Evolutionary conservation across 2,888 invertebrate species (phyloP).

Genomic region (Parnassius glacialis): DNA sequence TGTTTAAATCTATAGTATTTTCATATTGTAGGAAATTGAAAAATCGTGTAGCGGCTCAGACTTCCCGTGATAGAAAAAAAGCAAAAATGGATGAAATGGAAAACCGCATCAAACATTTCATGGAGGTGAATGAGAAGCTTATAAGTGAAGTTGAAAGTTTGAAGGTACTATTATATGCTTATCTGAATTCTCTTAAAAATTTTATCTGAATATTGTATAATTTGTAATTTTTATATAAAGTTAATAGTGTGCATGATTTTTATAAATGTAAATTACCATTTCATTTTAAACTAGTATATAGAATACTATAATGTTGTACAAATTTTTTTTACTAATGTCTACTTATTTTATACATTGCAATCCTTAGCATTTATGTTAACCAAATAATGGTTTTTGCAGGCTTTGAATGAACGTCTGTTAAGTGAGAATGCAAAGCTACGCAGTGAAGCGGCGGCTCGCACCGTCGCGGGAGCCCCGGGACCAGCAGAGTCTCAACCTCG

Average conservation of each 20-base stretch:
- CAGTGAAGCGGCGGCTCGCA: slow-evolving; percentile 81
- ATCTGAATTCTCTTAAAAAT: neutral
- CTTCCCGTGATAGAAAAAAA: slow-evolving; percentile 97
- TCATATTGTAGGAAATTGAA: slow-evolving; percentile 89
- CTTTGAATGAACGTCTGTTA: slow-evolving; percentile 85
- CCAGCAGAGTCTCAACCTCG: slow-evolving; percentile 94
- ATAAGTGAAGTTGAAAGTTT: slow-evolving; percentile 84
- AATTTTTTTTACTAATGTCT: no score
- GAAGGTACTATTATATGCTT: slow-evolving; percentile 41
- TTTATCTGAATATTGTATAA: no score
- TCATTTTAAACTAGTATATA: no score
- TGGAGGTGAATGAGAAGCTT: slow-evolving; percentile 83
- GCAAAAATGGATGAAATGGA: slow-evolving; percentile 96
- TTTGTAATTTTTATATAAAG: no score
- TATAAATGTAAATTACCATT: no score
- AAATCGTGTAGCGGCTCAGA: slow-evolving; percentile 98
- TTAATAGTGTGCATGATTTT: no score
- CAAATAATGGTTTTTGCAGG: slow-evolving; percentile 32
- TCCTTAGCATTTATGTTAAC: neutral
- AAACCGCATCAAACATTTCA: slow-evolving; percentile 82
- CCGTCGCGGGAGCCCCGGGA: slow-evolving; percentile 86
- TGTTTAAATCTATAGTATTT: neutral
- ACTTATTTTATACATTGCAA: no score
- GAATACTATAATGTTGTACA: no score
- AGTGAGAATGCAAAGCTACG: slow-evolving; percentile 84